These are phyloP conservation scores for Athetis lepigone DNA, from an alignment of 2,888 invertebrate genomes.

Conservation along the genomic window DNA sequence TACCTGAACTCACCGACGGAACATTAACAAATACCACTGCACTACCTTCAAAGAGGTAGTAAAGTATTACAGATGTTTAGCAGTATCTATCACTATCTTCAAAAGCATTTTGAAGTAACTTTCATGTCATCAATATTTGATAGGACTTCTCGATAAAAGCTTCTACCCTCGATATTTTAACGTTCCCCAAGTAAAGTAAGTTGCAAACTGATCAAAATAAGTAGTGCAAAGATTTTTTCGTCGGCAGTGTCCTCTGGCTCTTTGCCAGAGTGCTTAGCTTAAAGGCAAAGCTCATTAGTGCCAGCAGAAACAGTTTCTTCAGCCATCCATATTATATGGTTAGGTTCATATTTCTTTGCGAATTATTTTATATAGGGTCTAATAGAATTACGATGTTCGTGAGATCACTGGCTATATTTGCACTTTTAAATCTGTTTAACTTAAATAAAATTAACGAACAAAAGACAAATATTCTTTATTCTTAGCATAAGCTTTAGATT, in stretches of 20 bases:
- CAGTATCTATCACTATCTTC: background rate
- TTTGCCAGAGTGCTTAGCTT: conserved; percentile 51
- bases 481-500: too few species aligned
- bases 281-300: conserved; percentile 51
- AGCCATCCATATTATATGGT: conserved; percentile 16
- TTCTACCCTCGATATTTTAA: background rate
- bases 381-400: background rate
- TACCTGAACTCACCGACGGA: background rate
- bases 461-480: too few species aligned
- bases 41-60: background rate
- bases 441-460: too few species aligned
- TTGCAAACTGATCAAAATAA: conserved; percentile 39
- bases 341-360: conserved; percentile 25
- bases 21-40: background rate
- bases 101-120: background rate
- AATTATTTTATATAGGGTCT: background rate
- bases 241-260: conserved; percentile 35
- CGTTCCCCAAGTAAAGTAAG: conserved; percentile 9
- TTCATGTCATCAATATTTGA: conserved; percentile 7
- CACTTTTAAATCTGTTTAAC: too few species aligned
- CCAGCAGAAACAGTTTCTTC: conserved; percentile 38
- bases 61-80: background rate
- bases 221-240: conserved; percentile 39
- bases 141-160: background rate
- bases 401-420: too few species aligned